Conservation (phyloP, 2,797 vertebrate species). For the Ateles fusciceps region DNA sequence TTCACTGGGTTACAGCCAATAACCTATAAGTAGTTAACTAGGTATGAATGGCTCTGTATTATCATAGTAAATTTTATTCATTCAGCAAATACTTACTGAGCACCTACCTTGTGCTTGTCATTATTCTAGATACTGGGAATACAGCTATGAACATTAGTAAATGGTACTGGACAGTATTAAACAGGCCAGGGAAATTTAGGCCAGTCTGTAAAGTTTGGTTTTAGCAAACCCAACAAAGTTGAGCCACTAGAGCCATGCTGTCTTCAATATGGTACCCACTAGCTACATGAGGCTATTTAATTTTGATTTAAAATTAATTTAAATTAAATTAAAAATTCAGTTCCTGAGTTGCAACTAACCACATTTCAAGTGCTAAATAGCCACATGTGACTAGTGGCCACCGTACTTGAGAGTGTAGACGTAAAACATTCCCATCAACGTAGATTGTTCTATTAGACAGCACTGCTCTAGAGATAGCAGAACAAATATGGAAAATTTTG, state of each 20-base stretch:
- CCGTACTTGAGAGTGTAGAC: not conserved
- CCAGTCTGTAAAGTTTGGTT: not conserved
- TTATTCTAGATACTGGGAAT: not conserved
- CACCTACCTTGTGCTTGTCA: not conserved
- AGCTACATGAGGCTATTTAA: not conserved
- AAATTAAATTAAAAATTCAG: constrained; percentile 38
- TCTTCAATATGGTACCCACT: not conserved
- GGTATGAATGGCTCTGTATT: not conserved
- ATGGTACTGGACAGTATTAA: not conserved
- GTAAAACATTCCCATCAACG: not conserved
- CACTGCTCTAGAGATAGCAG: not conserved
- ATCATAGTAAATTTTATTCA: constrained; percentile 2
- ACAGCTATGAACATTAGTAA: not conserved
- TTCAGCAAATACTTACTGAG: not conserved
- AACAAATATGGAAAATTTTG: constrained; percentile 20
- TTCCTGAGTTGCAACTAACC: not conserved
- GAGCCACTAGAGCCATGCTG: not conserved
- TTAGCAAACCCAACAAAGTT: not conserved
- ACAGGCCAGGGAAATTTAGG: not conserved
- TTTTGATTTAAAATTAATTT: constrained; percentile 12
- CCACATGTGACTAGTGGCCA: not conserved
- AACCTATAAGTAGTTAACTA: not conserved
- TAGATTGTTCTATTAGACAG: not conserved
- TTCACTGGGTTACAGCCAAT: not conserved
- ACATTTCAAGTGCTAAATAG: constrained; percentile 21